Conservation (phyloP, 2,888 invertebrate species). For the Bursaphelenchus okinawaensis region DNA sequence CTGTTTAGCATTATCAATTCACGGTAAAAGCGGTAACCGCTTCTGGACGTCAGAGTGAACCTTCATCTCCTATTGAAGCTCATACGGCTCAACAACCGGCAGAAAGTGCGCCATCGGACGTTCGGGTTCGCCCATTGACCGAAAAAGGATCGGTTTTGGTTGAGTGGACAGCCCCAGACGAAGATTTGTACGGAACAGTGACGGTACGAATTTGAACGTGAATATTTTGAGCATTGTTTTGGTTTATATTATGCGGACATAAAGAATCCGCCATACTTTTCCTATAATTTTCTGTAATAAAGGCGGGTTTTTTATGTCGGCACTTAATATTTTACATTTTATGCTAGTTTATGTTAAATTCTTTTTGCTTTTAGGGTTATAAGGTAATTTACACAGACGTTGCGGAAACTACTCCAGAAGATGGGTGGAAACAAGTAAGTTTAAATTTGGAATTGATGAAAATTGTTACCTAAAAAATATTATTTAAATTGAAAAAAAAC, state of each 20-base stretch:
- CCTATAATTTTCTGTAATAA: no score
- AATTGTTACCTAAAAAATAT: no score
- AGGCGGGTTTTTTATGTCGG: no score
- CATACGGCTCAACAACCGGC: conserved; percentile 76
- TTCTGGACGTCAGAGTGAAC: conserved; percentile 77
- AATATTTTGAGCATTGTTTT: no score
- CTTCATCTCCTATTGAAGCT: conserved; percentile 79
- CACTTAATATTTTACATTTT: no score
- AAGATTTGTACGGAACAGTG: conserved; percentile 5
- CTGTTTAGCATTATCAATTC: conserved; percentile 47
- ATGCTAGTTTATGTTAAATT: background rate
- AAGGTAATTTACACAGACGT: conserved; percentile 75
- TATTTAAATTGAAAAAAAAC: no score
- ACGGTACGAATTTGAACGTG: conserved; percentile 3
- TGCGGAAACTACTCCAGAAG: conserved; percentile 17
- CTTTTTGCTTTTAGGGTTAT: conserved; percentile 71
- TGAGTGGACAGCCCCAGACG: conserved; percentile 95
- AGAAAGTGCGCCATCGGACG: conserved; percentile 86
- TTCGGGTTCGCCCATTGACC: conserved; percentile 85
- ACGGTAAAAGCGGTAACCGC: conserved; percentile 65
- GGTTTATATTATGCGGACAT: no score
- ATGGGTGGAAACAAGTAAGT: conserved; percentile 33
- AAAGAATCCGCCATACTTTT: no score
- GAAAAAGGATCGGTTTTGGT: conserved; percentile 86
- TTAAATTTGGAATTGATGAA: no score